Evolutionary conservation across 2,888 invertebrate genomes (phyloP), one percentile per base, ranked within the genome.

Genomic region (Lepidochrysops patricia): DNA sequence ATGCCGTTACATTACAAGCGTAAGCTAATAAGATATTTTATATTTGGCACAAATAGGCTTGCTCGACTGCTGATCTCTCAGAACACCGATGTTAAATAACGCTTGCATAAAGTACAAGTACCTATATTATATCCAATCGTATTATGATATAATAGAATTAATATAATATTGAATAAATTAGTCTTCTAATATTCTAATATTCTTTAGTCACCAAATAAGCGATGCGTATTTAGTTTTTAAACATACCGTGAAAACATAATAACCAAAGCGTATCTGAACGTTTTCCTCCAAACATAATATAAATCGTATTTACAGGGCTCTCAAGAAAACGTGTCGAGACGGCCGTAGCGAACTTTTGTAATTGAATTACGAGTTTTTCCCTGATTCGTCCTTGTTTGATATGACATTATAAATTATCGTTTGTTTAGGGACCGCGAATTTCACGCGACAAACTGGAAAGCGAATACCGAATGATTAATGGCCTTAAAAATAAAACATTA

Each of bases 381-480:
- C 32, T 27, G 54, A 54, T 54, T 54, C 32, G 27, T 26, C 27
- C 27, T 54, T 32, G 19, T 54, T 54, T 54, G 29, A 54, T 32
- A 32, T 48, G 23, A 48, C 29, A 15, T 43, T 19, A 43, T 57
- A 26, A 57, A 57, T 57, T 48, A 35, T 29, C 48, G 27, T 48
- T 27, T 48, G 57, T 57, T 29, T 48, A 48, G 43, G 26, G 23
- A 57, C 57, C 43, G n/a, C 43, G 43, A 29, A 29, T 27, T 57
- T 23, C 4, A n/a, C 13, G 27, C 27, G 54, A 54, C 32, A 32
- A 54, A 66, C 61, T 61, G 63, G 58, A 66, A 64, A 66, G 65
- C 66, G 57, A 66, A 66, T 64, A 67, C 63, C 57, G 66, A 69
- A 81, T 84, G 84, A 84, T 83, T 79, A 80, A 84, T 80, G 81